These are phyloP conservation scores for Toxostoma redivivum DNA, from an alignment of 2,113 vertebrate species.

Conservation along the genomic window DNA sequence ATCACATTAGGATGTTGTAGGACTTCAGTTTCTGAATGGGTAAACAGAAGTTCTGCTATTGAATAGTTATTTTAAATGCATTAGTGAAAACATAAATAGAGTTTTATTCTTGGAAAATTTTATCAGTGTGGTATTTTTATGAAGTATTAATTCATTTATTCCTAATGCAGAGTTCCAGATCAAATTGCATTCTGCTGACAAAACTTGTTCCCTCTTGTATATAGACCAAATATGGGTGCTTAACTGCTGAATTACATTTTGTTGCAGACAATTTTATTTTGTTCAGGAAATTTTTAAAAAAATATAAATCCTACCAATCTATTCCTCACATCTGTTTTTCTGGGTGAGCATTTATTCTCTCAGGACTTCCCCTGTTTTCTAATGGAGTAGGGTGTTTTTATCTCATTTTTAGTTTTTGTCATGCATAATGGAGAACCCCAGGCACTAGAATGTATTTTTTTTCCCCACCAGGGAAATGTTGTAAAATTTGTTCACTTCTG, in stretches of 20 bases:
- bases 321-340: neutral
- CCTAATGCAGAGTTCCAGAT: neutral
- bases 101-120: neutral
- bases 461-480: neutral
- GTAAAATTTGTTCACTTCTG: neutral
- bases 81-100: neutral
- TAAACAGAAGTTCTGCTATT: neutral
- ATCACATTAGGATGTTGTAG: neutral
- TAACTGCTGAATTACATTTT: neutral
- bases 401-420: neutral
- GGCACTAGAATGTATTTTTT: neutral
- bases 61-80: neutral
- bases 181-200: neutral
- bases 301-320: neutral
- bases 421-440: neutral
- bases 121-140: neutral
- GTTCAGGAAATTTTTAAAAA: neutral
- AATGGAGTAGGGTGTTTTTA: neutral
- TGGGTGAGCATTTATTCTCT: neutral
- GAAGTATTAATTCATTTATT: neutral
- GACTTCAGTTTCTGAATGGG: neutral
- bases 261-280: neutral
- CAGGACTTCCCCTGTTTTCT: neutral
- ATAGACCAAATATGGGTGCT: neutral
- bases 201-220: neutral